Base-by-base conservation (phyloP, 2,113 vertebrate species). In the Xiphophorus maculatus region DNA sequence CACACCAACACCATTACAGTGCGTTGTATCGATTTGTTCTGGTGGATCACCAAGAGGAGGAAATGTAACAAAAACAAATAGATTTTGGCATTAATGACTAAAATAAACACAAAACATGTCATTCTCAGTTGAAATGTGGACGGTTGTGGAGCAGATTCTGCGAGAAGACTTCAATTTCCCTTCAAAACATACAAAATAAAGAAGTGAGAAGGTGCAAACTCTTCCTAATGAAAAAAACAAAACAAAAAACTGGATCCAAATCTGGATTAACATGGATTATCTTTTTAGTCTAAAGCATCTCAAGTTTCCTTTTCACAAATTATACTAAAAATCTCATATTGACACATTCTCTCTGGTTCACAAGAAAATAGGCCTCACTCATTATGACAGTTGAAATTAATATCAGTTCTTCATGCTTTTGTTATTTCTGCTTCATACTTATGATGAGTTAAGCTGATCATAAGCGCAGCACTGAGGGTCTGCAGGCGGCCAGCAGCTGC, bases 71-170 rank as follows among this genome's bases (percentile, higher is more conserved):
- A 58, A n/a, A 58, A 58, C 51, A 58, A 58, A 42, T 27, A 35
- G 22, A 82, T 30, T 11, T 60, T 74, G 62, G 37, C 37, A 35
- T 25, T 40, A 37, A 30, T 73, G 80, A 54, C 44, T 48, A 19
- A 48, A 19, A 48, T 19, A 19, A 40, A 68, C 37, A 61, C 2
- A 19, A 37, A 40, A 71, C 25, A 29, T 15, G 71, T 77, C n/a
- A 14, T 72, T 75, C 6, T 75, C 35, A 66, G 77, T 74, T 29
- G 69, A 83, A 25, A 86, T 48, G 44, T 4, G 44, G 44, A 48
- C 15, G 80, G 83, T 83, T 75, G 69, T 74, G 37, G 71, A 69
- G 33, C 5, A 51, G 30, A 70, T 79, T 64, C 83, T 87, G 77
- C 70, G 73, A 72, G 54, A 71, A 27, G 69, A 37, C 27, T 22